These are phyloP conservation scores for Anastatus disparis DNA, from an alignment of 1,140 invertebrate species.

Conservation along the genomic window DNA sequence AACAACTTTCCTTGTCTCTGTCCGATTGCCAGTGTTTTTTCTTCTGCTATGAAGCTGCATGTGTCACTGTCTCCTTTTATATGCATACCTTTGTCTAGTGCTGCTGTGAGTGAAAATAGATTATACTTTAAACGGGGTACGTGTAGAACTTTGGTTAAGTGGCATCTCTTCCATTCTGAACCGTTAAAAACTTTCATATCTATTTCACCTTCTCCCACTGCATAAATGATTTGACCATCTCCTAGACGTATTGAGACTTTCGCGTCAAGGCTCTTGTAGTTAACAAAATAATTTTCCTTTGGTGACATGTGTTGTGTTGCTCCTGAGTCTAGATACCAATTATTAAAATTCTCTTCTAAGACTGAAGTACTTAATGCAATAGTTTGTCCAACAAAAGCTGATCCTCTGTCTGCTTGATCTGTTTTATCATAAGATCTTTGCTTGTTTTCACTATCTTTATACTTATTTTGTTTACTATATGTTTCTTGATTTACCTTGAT, in stretches of 20 bases:
- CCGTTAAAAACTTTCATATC: neutral
- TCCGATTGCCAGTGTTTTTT: slow-evolving; percentile 1
- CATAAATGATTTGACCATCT: neutral
- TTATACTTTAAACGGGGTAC: slow-evolving; percentile 6
- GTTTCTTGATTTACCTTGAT: neutral
- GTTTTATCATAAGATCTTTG: neutral
- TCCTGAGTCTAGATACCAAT: neutral
- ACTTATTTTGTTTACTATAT: slow-evolving; percentile 19
- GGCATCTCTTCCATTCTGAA: neutral
- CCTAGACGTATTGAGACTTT: neutral
- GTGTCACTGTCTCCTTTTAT: no score
- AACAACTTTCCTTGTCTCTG: neutral
- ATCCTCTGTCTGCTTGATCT: neutral
- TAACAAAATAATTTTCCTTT: neutral
- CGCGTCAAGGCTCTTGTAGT: neutral
- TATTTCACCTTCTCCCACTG: neutral
- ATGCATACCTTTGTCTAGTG: neutral
- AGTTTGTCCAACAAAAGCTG: slow-evolving; percentile 19
- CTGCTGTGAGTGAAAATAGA: slow-evolving; percentile 8
- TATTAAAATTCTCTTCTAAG: neutral
- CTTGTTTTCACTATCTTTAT: slow-evolving; percentile 12
- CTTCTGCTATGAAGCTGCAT: no score
- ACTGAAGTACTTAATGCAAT: neutral
- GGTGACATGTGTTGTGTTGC: neutral
- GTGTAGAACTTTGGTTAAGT: neutral